Evolutionary conservation across 1,140 invertebrate genomes (phyloP).

Genomic region (Archegozetes longisetosus): DNA sequence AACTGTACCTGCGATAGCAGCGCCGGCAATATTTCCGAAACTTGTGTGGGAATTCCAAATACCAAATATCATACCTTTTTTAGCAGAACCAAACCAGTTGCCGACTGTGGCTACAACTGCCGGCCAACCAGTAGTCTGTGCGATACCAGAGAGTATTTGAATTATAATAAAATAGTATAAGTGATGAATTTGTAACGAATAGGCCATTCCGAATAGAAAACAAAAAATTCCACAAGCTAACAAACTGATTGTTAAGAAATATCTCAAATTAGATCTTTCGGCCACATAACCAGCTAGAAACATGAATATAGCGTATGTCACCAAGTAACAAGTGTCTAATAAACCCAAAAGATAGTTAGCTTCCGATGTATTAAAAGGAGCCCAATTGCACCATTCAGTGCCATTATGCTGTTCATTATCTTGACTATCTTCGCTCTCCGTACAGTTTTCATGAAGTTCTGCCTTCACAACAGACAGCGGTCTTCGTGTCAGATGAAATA

Average conservation of each 20-base stretch:
- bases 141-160: conserved; percentile 53
- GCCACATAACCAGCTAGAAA: conserved; percentile 76
- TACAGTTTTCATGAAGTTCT: conserved; percentile 64
- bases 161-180: conserved; percentile 65
- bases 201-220: conserved; percentile 77
- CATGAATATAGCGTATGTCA: conserved; percentile 82
- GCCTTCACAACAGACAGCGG: conserved; percentile 87
- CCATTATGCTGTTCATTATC: conserved; percentile 27
- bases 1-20: conserved; percentile 58
- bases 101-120: conserved; percentile 80
- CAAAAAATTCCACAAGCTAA: conserved; percentile 66
- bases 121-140: conserved; percentile 81
- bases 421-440: conserved; percentile 36
- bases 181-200: conserved; percentile 59
- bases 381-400: conserved; percentile 64
- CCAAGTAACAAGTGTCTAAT: conserved; percentile 77
- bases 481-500: conserved; percentile 78
- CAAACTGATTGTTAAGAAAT: conserved; percentile 79
- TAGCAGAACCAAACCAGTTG: conserved; percentile 69
- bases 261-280: conserved; percentile 72
- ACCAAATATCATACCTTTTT: conserved; percentile 72
- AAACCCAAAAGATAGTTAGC: conserved; percentile 60
- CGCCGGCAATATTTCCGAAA: conserved; percentile 78
- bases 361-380: conserved; percentile 58
- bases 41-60: conserved; percentile 90